A percentile compares a stretch with the other conserved stretches of the same genome.
phyloP scores from a whole-genome alignment of 2,797 vertebrate genomes.

The Emydoidea blandingii region DNA sequence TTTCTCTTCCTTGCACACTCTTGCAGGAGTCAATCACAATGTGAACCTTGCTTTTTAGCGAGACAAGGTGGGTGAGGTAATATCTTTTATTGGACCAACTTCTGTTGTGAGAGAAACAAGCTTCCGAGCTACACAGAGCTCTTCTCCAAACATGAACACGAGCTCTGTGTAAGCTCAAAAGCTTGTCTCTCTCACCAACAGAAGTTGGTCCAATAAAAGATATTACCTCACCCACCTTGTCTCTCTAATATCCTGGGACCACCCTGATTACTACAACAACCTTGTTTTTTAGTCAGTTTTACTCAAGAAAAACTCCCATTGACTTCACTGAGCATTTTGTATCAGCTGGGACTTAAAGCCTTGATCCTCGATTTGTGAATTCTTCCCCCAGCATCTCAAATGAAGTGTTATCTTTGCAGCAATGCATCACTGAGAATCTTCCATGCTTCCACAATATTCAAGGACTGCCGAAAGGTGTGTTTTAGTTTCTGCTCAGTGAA shows the following conservation, averaged over 20 bases:
- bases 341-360: neutral
- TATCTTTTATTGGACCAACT: neutral
- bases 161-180: too few relatives aligned
- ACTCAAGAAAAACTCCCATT: neutral
- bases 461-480: neutral
- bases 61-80: neutral
- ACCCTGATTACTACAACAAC: neutral
- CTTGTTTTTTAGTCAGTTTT: neutral
- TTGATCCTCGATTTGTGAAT: neutral
- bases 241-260: neutral
- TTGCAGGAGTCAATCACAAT: neutral
- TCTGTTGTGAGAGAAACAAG: neutral
- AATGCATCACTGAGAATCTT: conserved; percentile 7
- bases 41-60: neutral
- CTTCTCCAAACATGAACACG: neutral
- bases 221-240: neutral
- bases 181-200: too few relatives aligned
- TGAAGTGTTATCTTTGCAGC: neutral
- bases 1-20: neutral
- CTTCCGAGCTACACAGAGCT: neutral
- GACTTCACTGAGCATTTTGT: neutral
- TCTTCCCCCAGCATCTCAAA: neutral
- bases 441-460: neutral
- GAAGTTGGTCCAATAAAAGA: too few relatives aligned
- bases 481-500: conserved; percentile 42